Conservation (phyloP, 2,888 invertebrate species). For the Dryococelus australis region DNA sequence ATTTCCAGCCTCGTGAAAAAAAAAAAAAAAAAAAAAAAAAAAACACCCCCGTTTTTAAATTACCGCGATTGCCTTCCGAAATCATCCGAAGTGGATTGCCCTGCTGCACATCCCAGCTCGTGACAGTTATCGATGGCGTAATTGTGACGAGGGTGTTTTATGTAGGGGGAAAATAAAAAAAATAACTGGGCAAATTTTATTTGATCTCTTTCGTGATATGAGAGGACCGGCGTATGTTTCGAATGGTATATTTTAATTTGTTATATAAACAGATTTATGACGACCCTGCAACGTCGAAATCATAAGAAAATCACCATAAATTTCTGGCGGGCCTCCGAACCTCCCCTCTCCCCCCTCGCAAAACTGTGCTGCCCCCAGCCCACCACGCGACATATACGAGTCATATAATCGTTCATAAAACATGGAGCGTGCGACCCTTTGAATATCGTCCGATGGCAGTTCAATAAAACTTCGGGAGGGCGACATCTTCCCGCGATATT, state of each 20-base stretch:
- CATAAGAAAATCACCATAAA: slow-evolving; percentile 6
- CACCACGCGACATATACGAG: background rate
- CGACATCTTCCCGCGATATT: background rate
- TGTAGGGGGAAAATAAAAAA: no score
- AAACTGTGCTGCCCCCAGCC: no score
- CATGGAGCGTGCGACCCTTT: background rate
- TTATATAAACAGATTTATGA: background rate
- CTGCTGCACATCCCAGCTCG: no score
- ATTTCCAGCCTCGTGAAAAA: no score
- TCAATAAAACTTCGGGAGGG: background rate
- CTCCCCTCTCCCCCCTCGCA: background rate
- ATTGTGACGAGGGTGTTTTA: no score
- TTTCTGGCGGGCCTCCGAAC: background rate
- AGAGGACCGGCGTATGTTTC: background rate
- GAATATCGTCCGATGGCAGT: background rate
- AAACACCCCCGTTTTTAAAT: no score
- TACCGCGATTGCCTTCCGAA: no score
- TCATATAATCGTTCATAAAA: slow-evolving; percentile 16
- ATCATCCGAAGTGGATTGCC: no score
- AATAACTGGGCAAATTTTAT: no score
- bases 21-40: no score
- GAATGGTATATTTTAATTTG: slow-evolving; percentile 3
- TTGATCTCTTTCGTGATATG: background rate
- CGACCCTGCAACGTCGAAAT: background rate
- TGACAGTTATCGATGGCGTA: no score